These are phyloP conservation scores for Halcyon chelicuti DNA, from an alignment of 2,797 vertebrate species.

Conservation along the genomic window DNA sequence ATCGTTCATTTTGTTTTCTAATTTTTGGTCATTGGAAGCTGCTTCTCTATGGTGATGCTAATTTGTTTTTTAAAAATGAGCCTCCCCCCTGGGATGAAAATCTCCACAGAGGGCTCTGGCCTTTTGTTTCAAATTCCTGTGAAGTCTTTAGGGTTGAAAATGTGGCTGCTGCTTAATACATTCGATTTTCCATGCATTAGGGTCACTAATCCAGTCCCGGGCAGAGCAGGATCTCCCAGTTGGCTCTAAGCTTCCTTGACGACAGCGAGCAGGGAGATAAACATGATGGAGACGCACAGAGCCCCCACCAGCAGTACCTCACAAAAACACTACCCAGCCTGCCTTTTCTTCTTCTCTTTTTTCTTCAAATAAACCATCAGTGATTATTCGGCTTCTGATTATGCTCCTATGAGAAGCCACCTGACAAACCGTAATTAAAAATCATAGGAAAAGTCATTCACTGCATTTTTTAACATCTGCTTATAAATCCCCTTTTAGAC, in stretches of 20 bases:
- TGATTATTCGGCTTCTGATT: slow-evolving; percentile 26
- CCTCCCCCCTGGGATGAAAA: slow-evolving; percentile 50
- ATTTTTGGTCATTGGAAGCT: slow-evolving; percentile 55
- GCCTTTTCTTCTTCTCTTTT: background rate
- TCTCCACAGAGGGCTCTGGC: slow-evolving; percentile 48
- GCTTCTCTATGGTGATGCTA: slow-evolving; percentile 67
- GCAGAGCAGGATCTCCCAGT: slow-evolving; percentile 54
- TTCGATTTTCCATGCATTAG: slow-evolving; percentile 51
- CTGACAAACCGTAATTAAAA: slow-evolving; percentile 57
- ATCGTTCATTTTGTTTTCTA: slow-evolving; percentile 57
- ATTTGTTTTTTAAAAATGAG: slow-evolving; percentile 67
- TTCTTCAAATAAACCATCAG: slow-evolving; percentile 11
- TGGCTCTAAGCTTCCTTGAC: slow-evolving; percentile 62
- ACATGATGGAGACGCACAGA: slow-evolving; percentile 1
- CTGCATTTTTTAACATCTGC: slow-evolving; percentile 27
- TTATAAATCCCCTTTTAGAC: slow-evolving; percentile 15
- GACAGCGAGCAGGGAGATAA: slow-evolving; percentile 42
- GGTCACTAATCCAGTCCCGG: slow-evolving; percentile 59
- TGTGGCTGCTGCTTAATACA: slow-evolving; percentile 40
- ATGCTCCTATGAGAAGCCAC: background rate
- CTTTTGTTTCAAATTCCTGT: slow-evolving; percentile 73
- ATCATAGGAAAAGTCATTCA: background rate
- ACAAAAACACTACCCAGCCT: background rate
- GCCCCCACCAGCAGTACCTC: background rate
- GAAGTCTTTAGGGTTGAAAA: slow-evolving; percentile 58